Evolutionary conservation across 2,888 invertebrate genomes (phyloP).

Genomic region (Ectobius pallidus): DNA sequence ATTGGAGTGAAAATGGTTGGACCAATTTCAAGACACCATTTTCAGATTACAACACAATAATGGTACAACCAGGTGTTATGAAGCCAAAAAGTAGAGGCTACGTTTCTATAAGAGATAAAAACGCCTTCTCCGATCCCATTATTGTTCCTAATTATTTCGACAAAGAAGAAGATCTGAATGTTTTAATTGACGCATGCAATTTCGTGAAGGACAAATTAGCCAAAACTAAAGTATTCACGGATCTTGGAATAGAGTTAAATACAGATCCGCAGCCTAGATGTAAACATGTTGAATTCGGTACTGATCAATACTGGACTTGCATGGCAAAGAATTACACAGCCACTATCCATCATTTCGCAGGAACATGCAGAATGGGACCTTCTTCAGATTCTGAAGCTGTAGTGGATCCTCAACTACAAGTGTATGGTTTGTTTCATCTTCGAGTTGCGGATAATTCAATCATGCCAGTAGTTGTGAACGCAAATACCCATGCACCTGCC

Average conservation of each 20-base stretch:
- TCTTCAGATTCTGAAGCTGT: neutral
- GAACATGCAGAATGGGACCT: conserved; percentile 22
- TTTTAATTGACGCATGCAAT: neutral
- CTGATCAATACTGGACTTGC: neutral
- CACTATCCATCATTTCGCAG: neutral
- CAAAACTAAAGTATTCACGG: neutral
- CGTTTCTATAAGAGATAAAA: neutral
- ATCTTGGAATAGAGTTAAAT: neutral
- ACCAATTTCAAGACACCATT: neutral
- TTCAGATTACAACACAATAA: neutral
- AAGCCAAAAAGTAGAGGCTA: neutral
- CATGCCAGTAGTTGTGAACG: neutral
- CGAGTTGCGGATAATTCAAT: neutral
- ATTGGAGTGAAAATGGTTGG: neutral
- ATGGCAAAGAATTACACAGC: neutral
- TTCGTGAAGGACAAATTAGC: neutral
- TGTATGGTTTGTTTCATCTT: neutral
- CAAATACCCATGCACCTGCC: neutral
- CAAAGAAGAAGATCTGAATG: neutral
- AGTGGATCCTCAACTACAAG: neutral
- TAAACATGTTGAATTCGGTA: neutral
- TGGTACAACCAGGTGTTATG: neutral
- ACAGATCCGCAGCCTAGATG: neutral
- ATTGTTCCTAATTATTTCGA: neutral
- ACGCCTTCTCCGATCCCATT: neutral